These are phyloP conservation scores for Lysandra coridon DNA, from an alignment of 2,888 invertebrate species.

Conservation along the genomic window DNA sequence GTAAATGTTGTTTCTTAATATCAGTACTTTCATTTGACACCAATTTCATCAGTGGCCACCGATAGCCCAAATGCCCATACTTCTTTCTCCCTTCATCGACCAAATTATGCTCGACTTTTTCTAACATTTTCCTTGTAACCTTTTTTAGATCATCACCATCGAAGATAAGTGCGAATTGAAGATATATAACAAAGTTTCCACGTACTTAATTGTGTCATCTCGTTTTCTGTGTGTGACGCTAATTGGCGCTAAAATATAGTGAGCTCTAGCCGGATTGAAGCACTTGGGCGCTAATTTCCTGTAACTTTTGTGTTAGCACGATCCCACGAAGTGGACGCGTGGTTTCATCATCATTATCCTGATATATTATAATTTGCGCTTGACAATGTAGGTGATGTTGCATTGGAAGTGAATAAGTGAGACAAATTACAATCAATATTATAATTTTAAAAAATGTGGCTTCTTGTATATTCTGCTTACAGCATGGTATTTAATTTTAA, in stretches of 20 bases:
- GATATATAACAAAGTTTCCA: background rate
- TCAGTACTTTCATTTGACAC: too few species aligned
- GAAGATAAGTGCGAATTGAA: background rate
- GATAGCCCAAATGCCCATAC: too few species aligned
- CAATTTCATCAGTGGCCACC: too few species aligned
- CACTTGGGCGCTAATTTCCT: conserved; percentile 17
- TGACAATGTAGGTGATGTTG: too few species aligned
- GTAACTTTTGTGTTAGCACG: background rate
- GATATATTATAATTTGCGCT: background rate
- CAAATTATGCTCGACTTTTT: too few species aligned
- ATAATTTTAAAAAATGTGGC: too few species aligned
- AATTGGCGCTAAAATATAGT: conserved; percentile 18
- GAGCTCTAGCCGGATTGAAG: conserved; percentile 3
- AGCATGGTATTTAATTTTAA: too few species aligned
- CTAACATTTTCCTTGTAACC: background rate
- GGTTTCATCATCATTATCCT: background rate
- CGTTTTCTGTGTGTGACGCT: background rate
- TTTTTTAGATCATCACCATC: background rate
- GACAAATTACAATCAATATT: too few species aligned
- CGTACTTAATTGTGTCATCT: conserved; percentile 8
- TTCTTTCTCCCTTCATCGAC: too few species aligned
- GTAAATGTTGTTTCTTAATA: too few species aligned
- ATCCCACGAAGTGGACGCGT: conserved; percentile 1
- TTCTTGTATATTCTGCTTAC: too few species aligned
- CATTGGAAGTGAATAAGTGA: too few species aligned